Evolutionary conservation across 2,888 invertebrate genomes (phyloP).

Genomic region (Andrena fulva): DNA sequence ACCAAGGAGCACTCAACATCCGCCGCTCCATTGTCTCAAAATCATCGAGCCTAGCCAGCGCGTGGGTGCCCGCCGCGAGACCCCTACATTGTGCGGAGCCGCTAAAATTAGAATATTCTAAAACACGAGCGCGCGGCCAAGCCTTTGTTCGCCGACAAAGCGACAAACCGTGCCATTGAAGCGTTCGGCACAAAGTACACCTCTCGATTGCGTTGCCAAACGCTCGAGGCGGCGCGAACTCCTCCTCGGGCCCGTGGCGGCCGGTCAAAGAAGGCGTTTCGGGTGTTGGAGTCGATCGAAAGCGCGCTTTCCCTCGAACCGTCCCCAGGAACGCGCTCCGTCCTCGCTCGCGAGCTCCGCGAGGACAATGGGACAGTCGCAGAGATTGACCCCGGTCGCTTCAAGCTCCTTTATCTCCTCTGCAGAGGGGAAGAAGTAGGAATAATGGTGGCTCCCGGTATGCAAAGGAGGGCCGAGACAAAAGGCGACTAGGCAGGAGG

Average conservation of each 20-base stretch:
- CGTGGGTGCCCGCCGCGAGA: constrained; percentile 22
- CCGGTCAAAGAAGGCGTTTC: background rate
- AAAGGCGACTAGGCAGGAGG: constrained; percentile 18
- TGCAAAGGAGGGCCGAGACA: constrained; percentile 49
- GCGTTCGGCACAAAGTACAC: background rate
- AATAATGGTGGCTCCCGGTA: constrained; percentile 50
- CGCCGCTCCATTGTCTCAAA: constrained; percentile 1
- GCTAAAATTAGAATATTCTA: constrained; percentile 32
- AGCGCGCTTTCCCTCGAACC: background rate
- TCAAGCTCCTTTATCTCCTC: constrained; percentile 47
- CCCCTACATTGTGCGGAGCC: background rate
- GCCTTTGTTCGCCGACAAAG: constrained; percentile 25
- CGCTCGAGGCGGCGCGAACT: background rate
- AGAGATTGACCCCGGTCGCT: constrained; percentile 55
- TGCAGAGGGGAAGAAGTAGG: constrained; percentile 20
- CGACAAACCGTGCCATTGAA: background rate
- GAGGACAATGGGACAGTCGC: constrained; percentile 51
- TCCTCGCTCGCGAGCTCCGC: constrained; percentile 12
- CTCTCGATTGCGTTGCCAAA: background rate
- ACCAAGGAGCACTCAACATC: background rate
- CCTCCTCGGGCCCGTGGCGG: background rate
- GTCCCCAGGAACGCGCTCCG: background rate
- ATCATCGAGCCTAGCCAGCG: background rate
- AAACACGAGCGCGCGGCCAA: constrained; percentile 12
- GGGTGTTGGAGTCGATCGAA: background rate